Evolutionary conservation across 2,113 vertebrate genomes (phyloP).

Genomic region (Pollachius pollachius): DNA sequence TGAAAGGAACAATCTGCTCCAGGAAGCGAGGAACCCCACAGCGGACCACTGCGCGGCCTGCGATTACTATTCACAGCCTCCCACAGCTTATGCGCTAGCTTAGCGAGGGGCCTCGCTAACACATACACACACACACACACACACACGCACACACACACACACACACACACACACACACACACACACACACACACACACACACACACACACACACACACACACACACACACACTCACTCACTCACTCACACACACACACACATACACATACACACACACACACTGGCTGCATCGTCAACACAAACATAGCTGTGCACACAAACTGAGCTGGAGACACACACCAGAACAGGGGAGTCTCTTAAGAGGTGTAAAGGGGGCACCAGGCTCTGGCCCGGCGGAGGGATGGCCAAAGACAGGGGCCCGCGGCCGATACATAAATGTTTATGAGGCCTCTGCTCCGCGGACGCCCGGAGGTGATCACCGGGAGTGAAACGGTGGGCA

Average conservation of each 20-base stretch:
- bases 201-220: conserved; percentile 24
- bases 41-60: conserved; percentile 1
- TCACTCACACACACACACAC: conserved; percentile 13
- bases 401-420: conserved; percentile 57
- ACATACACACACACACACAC: conserved; percentile 14
- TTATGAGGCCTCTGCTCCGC: conserved; percentile 72
- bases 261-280: conserved; percentile 12
- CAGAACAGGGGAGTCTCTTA: conserved; percentile 57
- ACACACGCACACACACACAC: conserved; percentile 23
- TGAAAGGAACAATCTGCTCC: conserved; percentile 51
- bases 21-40: conserved; percentile 30
- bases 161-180: conserved; percentile 12
- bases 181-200: conserved; percentile 9
- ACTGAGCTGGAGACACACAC: conserved; percentile 29
- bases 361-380: conserved; percentile 68
- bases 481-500: conserved; percentile 56
- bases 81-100: background rate
- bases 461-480: conserved; percentile 70
- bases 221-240: conserved; percentile 23
- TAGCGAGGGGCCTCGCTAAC: conserved; percentile 28
- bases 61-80: conserved; percentile 37
- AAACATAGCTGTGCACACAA: too few species aligned
- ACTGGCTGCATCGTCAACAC: too few species aligned
- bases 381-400: conserved; percentile 51
- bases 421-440: conserved; percentile 68